Base-by-base conservation (phyloP, 92 coral and sea anemone genomes). In the Siderastrea siderea region DNA sequence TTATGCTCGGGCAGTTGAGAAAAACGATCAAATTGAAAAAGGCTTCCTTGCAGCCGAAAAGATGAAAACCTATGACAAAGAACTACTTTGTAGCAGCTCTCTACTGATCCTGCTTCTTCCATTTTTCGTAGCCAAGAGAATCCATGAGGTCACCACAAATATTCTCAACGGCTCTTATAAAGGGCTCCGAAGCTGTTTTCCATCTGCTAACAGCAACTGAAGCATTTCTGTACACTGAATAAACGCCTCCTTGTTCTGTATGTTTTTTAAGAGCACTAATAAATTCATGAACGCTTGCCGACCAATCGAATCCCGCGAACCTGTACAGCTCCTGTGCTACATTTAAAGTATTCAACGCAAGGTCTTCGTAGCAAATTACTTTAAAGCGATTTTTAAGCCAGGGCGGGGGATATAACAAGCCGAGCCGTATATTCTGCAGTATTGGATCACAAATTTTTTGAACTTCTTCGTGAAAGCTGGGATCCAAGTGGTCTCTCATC, bases 311-410 rank as follows among this genome's bases (percentile, higher is more conserved):
- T 4, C 60, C 79, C 59, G 78, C 90, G 67, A 88, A 88, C 43
- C 59, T 74, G 55, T 88, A 89, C 10, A 92, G 46, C 44, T 92
- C 67, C 55, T 68, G 79, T 10, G 92, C 71, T 1, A 84, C 13
- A 13, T 84, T 88, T 48, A 17, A 53, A 11, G 95, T 53, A 50
- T 85, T 59, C 66, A 75, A 47, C n/a, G 85, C 80, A 14, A 92
- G 79, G 73, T 92, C 95, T 63, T 92, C 95, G 52, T 88, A 88
- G 9, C 95, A 87, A 52, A 92, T 75, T 10, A 92, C 54, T 55
- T 78, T 68, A 6, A 92, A 50, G 6, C 75, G 83, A 9, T 75
- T 64, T 58, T 57, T 84, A 1, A 78, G 85, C 95, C 90, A 92
- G 44, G 77, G 16, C 46, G 90, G 84, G 43, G 90, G 85, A 71